Evolutionary conservation across 1,140 invertebrate genomes (phyloP), one percentile per base, ranked within the genome.

Genomic region (Delia radicum): DNA sequence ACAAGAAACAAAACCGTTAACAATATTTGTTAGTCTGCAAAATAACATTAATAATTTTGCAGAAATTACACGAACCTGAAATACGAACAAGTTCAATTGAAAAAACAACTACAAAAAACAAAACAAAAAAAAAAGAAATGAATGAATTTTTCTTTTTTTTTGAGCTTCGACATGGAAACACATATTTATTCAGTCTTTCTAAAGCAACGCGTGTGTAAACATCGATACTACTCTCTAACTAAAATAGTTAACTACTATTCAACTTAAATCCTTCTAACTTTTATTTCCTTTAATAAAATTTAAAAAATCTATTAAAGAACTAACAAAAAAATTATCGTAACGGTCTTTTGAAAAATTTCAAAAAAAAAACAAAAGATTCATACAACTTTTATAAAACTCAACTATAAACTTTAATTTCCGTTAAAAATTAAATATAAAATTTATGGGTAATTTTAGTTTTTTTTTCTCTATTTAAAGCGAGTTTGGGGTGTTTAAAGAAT

Each of bases 161-260:
- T 33, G 31, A 69, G 71, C 29, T 48, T 48, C 48, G 37, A 18
- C 37, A 61, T 61, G 71, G 48, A 73, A 73, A 61, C 71, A 73
- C 37, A 28, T 18, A 61, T 27, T 46, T 29, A 73, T 28, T 61
- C 33, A 73, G 71, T 73, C 71, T 73, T 48, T n/a, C 42, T n/a
- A 42, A 73, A 73, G 71, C 71, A 73, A 69, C 65, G 65, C 29
- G 65, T 69, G 65, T 33, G 65, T 33, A 27, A 69, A 69, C 65
- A 69, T 33, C 65, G 65, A 33, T 21, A 69, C 65, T 33, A 27
- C 62, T 37, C n/a, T 21, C 65, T 69, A 29, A n/a, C 27, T 29
- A 67, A 7, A 33, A 37, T 37, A 42, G 4, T 33, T 33, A 33
- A 33, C 31, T 33, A 33, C 46, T 48, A 48, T 21, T 21, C n/a